phyloP scores from a whole-genome alignment of 2,113 vertebrate genomes.

The Pyxicephalus adspersus region DNA sequence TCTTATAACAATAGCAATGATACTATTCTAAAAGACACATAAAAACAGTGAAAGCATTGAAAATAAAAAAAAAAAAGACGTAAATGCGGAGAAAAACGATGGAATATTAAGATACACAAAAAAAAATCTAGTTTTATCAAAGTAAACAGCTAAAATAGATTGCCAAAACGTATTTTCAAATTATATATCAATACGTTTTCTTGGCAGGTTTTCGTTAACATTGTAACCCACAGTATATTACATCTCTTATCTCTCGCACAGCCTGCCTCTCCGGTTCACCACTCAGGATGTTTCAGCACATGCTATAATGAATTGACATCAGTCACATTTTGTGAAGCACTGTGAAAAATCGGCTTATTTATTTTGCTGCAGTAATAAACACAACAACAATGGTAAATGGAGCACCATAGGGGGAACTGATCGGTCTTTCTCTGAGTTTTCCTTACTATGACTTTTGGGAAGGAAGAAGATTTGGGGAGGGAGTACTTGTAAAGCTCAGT shows the following conservation, averaged over 20 bases:
- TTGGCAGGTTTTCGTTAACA: constrained; percentile 41
- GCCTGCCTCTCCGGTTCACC: constrained; percentile 22
- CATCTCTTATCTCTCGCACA: constrained; percentile 27
- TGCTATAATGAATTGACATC: constrained; percentile 43
- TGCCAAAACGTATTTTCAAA: constrained; percentile 31
- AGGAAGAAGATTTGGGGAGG: too few relatives aligned
- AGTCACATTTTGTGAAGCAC: constrained; percentile 19
- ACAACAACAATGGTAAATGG: not conserved
- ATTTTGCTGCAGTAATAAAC: not conserved
- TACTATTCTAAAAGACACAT: not conserved
- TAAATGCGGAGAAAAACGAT: constrained; percentile 1
- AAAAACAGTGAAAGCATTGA: not conserved
- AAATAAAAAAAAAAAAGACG: not conserved
- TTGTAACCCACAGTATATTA: constrained; percentile 36
- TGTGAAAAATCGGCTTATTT: constrained; percentile 28
- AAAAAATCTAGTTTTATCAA: constrained; percentile 37
- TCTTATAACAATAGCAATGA: not conserved
- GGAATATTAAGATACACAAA: constrained; percentile 25
- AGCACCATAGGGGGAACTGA: not conserved
- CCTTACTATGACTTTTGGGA: not conserved
- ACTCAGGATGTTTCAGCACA: constrained; percentile 18
- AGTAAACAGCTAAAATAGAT: constrained; percentile 29
- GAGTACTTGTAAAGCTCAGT: too few relatives aligned
- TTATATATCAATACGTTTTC: constrained; percentile 49
- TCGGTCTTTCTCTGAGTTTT: not conserved